Base-by-base conservation (phyloP, 2,797 vertebrate genomes). In the Anas capensis region DNA sequence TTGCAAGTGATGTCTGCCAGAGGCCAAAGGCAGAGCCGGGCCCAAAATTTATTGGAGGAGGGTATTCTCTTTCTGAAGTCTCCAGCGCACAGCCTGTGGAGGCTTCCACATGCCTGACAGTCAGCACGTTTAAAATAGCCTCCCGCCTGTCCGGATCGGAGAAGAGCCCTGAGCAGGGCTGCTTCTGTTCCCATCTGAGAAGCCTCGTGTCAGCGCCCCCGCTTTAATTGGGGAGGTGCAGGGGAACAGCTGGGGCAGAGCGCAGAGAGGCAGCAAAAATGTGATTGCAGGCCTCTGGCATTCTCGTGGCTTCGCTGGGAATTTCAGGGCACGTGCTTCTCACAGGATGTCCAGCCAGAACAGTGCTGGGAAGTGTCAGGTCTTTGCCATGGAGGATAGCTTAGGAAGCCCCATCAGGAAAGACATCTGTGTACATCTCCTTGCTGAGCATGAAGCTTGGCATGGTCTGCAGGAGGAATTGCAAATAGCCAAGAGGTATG, bases 81-180 rank as follows among this genome's bases (percentile, higher is more conserved):
- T 84, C 42, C 29, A 79, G 19, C 21, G n/a, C 38, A 23, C 16
- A 70, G 71, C 46, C 85, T 46, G 9, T 53, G 23, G 53, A 40
- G 48, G 34, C 86, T 90, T 89, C 36, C 51, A 31, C 86, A 57
- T 91, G 72, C 91, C 75, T 96, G 60, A 64, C 53, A 71, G 91
- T 94, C 92, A 96, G 69, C 84, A 93, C 86, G 49, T 93, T 93
- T 96, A 92, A 94, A 97, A 96, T 95, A 95, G 75, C 71, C 75
- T 91, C 86, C 82, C 85, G 92, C 93, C 31, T 82, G 75, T 66
- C 60, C 64, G 57, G 68, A 40, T 80, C 86, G 80, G 48, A 82
- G 88, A 49, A 73, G 71, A 58, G 36, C 44, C 44, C 15, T 94
- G 82, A 38, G 60, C 0, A 0, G 68, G 3, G 49, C 79, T 51